Percentiles rank a stretch among this genome's conserved stretches.
These are phyloP conservation scores for Gnathonemus longibarbis DNA, from an alignment of 2,113 vertebrate genomes.

Conservation along the genomic window DNA sequence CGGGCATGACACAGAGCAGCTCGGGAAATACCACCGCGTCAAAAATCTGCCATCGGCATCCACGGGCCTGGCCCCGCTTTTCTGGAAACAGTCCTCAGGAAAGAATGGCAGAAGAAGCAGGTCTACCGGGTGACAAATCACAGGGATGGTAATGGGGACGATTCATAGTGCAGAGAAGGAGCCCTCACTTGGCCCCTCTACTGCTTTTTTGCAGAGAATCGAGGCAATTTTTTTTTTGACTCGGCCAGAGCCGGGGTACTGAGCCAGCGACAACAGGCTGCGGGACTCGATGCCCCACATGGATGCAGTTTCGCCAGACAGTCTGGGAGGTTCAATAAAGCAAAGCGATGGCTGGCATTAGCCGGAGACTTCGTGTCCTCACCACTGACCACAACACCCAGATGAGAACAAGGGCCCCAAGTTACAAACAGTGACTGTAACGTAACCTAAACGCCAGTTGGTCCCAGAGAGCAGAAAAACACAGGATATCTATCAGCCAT, in stretches of 20 bases:
- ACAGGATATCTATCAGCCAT: neutral
- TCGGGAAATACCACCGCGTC: neutral
- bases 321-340: neutral
- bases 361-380: neutral
- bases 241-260: neutral
- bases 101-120: neutral
- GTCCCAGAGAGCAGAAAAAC: neutral
- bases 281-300: neutral
- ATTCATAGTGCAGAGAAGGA: neutral
- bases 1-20: neutral
- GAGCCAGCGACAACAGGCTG: neutral
- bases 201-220: neutral
- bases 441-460: neutral
- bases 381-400: neutral
- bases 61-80: neutral
- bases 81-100: neutral
- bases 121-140: neutral
- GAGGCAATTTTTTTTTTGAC: neutral
- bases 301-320: neutral
- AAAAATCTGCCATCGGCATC: neutral
- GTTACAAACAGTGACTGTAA: neutral
- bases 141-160: neutral
- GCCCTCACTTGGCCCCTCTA: neutral
- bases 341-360: neutral
- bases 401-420: neutral